Evolutionary conservation across 2,113 vertebrate species (phyloP), one percentile per base, ranked within the genome.

Genomic region (Lucifuga dentata): DNA sequence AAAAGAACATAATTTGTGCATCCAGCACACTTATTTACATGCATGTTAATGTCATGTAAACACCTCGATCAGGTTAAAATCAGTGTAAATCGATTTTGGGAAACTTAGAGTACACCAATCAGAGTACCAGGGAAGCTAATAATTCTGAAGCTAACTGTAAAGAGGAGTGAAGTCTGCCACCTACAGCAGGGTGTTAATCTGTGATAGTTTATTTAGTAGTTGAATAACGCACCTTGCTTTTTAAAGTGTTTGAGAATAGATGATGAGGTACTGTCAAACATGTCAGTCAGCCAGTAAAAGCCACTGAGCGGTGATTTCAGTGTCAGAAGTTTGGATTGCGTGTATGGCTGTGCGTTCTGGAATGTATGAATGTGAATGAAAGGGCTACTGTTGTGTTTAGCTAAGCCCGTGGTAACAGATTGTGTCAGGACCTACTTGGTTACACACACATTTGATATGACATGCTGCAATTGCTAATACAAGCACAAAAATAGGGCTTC

Each of bases 351-450:
- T 15, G 16, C 20, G 63, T 11, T 23, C 11, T 48, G 15, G 32
- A 48, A 16, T 20, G 11, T 24, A 23, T 39, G 43, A 32, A 51
- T 32, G 8, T 9, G 2, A 59, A 36, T n/a, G 35, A 45, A 52
- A 35, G 11, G 1, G 11, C 38, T 16, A 39, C 17, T 57, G 64
- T 60, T 66, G 44, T 66, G 45, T 68, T 50, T 55, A 36, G 11
- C 62, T 73, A 55, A 67, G 43, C 56, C 16, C 8, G 36, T 67
- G 67, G 45, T 75, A n/a, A 71, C 56, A 73, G 56, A 73, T 70
- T 48, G 44, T 78, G 64, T 60, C 66, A 60, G 29, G 39, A 67
- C n/a, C 39, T 61, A 67, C 62, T 76, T 74, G 49, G 41, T 52
- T 46, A 21, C 23, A 38, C 35, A 62, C 26, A 44, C 15, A 64